phyloP scores from a whole-genome alignment of 2,113 vertebrate species.

The Empidonax alnorum region DNA sequence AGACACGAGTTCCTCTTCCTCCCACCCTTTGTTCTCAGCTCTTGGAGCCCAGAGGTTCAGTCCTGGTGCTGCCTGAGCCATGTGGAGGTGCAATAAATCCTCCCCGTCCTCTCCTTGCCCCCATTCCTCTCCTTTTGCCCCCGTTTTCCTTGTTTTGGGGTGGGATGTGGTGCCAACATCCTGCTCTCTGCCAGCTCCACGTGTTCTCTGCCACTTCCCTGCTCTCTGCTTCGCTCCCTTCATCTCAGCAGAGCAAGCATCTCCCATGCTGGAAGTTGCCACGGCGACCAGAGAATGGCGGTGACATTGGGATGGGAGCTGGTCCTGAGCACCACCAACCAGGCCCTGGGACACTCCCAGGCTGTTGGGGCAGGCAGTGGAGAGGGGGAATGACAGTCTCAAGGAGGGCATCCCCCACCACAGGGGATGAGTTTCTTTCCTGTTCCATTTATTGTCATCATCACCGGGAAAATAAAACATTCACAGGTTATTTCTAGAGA shows the following conservation, averaged over 20 bases:
- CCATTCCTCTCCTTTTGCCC: not conserved
- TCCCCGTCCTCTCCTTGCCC: not conserved
- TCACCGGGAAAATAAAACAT: not conserved
- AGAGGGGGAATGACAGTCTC: not conserved
- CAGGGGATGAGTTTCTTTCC: not conserved
- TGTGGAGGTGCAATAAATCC: not conserved
- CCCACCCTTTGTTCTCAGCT: constrained; percentile 36
- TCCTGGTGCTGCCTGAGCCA: not conserved
- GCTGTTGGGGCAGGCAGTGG: not conserved
- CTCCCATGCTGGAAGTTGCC: not conserved
- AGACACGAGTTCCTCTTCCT: constrained; percentile 53
- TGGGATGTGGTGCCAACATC: accelerated
- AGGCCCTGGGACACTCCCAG: not conserved
- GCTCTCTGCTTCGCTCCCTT: not conserved
- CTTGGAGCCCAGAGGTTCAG: not conserved
- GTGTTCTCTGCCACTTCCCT: accelerated
- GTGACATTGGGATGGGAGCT: not conserved
- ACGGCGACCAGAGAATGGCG: not conserved
- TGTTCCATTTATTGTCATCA: not conserved
- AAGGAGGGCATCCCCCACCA: accelerated
- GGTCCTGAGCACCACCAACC: accelerated
- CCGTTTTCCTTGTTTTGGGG: not conserved
- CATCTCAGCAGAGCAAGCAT: not conserved
- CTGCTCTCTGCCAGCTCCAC: not conserved
- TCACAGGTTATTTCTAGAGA: not conserved